Percentiles rank a stretch among this genome's conserved stretches.
These are phyloP conservation scores for Nasonovia ribisnigri DNA, from an alignment of 2,888 invertebrate genomes.

Conservation along the genomic window DNA sequence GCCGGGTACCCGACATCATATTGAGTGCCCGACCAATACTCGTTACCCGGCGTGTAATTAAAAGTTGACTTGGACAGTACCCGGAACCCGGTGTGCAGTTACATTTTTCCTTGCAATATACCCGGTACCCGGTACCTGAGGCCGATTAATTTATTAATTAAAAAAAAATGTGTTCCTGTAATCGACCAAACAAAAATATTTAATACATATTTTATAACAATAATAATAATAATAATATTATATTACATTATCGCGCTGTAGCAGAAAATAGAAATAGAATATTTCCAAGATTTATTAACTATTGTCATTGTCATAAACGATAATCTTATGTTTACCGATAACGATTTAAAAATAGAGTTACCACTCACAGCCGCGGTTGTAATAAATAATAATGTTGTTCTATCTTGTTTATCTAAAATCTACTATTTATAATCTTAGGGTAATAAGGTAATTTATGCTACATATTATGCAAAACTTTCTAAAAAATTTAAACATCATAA, in stretches of 20 bases:
- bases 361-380: neutral
- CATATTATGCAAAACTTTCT: too few relatives aligned
- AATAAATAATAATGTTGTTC: neutral
- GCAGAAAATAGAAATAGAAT: too few relatives aligned
- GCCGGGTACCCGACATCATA: too few relatives aligned
- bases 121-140: neutral
- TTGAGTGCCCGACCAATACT: too few relatives aligned
- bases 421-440: neutral
- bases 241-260: too few relatives aligned
- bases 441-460: neutral
- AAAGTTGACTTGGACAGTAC: neutral
- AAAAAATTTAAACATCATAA: too few relatives aligned
- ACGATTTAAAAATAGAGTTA: conserved; percentile 25
- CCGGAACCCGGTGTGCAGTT: neutral
- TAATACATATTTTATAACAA: neutral
- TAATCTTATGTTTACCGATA: neutral
- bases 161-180: too few relatives aligned
- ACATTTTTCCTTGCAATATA: neutral
- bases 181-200: neutral
- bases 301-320: neutral
- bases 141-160: too few relatives aligned
- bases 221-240: neutral
- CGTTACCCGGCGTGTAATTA: too few relatives aligned
- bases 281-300: too few relatives aligned
- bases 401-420: conserved; percentile 8